Base-by-base conservation (phyloP, 2,888 invertebrate genomes). In the Thecophora atra region DNA sequence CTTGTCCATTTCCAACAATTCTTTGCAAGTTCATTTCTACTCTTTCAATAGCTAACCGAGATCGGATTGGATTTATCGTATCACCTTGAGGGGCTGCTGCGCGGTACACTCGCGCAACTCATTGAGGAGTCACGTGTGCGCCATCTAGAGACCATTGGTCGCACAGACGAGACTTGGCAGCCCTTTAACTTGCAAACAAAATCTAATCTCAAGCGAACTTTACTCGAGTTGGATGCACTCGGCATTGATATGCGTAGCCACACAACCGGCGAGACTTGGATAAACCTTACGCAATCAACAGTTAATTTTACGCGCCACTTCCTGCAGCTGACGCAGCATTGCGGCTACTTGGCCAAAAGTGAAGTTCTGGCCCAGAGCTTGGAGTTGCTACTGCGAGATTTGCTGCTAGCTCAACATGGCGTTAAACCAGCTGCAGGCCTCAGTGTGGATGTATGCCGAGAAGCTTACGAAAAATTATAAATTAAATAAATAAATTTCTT, bases 1-100 rank as follows among this genome's bases (percentile, higher is more conserved):
- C 24, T 11, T 37, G 37, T 37, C 37, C 11, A 51, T 51, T n/a
- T 51, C 3, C n/a, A 52, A 26, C 21, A 44, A 3, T 15, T 17
- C 26, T 44, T 47, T 6, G 30, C 17, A 56, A 42, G 24, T 6
- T 15, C 17, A 44, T n/a, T 17, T 21, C 19, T 51, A 11, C 2
- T 67, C 6, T 47, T 47, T 7, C n/a, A 6, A 42, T 52, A 82
- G 78, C 87, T 89, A 81, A 91, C 89, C 81, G 88, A 91, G 80
- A 88, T 91, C 79, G 98, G 98, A 1, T 89, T 99, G 79, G 98
- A 99, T 88, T 88, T 99, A 73, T 92, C 94, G 76, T 98, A 97
- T 86, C 94, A 96, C 83, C 89, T 99, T 79, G 95, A 98, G 83
- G 94, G 94, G 28, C 90, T 95, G 75, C 87, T 99, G 73, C 89